These are phyloP conservation scores for Emmelina monodactyla DNA, from an alignment of 2,888 invertebrate species.

Conservation along the genomic window DNA sequence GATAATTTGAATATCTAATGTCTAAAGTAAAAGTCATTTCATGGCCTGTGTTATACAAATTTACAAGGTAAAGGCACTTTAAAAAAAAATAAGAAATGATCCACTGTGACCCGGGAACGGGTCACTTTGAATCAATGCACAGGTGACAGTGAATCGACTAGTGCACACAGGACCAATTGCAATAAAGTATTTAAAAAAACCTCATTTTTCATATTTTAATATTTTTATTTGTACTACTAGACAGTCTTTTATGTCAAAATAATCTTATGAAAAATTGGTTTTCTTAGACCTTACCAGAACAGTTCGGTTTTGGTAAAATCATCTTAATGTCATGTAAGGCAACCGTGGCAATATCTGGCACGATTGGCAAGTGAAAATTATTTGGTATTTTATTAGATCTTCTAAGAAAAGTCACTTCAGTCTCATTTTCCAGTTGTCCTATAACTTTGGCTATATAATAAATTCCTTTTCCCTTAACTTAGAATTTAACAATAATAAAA, in stretches of 20 bases:
- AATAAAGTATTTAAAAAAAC: constrained; percentile 3
- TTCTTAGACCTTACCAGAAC: constrained; percentile 6
- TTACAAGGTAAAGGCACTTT: constrained; percentile 6
- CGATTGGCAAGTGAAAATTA: constrained; percentile 15
- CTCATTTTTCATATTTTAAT: not conserved
- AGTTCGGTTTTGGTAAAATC: constrained; percentile 13
- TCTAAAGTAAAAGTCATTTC: constrained; percentile 3
- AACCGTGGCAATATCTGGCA: constrained; percentile 18
- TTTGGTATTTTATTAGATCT: constrained; percentile 13
- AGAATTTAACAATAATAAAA: constrained; percentile 13
- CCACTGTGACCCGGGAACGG: constrained; percentile 8
- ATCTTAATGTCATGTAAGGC: constrained; percentile 14
- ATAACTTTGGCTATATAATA: constrained; percentile 14
- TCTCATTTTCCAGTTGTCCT: constrained; percentile 10
- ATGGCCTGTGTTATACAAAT: constrained; percentile 1
- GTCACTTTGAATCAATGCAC: constrained; percentile 8
- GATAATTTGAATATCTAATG: constrained; percentile 1
- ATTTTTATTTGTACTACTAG: constrained; percentile 2
- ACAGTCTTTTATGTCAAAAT: constrained; percentile 5
- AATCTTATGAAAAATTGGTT: constrained; percentile 2
- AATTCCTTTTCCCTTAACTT: constrained; percentile 12
- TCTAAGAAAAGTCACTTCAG: constrained; percentile 14
- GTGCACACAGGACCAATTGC: too few relatives aligned
- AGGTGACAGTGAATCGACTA: constrained; percentile 9
- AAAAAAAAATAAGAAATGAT: constrained; percentile 8